These are phyloP conservation scores for Oreamnos americanus DNA, from an alignment of 2,113 vertebrate genomes.

Conservation along the genomic window DNA sequence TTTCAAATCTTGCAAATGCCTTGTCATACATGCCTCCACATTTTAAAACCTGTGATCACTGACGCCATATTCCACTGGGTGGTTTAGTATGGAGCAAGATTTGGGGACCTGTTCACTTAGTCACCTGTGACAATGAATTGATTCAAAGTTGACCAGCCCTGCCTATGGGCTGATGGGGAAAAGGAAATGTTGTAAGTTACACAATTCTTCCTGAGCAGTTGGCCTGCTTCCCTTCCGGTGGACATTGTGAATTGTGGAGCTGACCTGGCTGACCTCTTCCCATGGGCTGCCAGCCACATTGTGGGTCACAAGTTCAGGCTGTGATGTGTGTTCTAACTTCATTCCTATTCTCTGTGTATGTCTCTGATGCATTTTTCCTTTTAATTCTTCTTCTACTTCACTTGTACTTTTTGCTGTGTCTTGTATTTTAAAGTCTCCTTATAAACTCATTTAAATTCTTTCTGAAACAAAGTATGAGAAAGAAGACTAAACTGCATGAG, in stretches of 20 bases:
- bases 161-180: neutral
- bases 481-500: neutral
- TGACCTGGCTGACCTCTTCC: slow-evolving; percentile 29
- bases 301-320: neutral
- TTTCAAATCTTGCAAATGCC: neutral
- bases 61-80: rapidly evolving
- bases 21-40: neutral
- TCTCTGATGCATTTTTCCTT: neutral
- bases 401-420: neutral
- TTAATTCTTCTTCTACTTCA: neutral
- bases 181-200: neutral
- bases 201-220: neutral
- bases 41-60: neutral
- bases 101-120: neutral
- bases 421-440: neutral
- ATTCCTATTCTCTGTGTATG: neutral
- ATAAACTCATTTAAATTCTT: neutral
- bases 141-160: neutral
- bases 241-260: slow-evolving; percentile 27
- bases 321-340: neutral
- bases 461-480: neutral
- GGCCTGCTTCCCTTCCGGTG: neutral
- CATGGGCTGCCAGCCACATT: neutral
- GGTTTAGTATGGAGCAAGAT: neutral
- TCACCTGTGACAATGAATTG: neutral